Conservation (phyloP, 2,113 vertebrate species). For the Trematomus loennbergii region DNA sequence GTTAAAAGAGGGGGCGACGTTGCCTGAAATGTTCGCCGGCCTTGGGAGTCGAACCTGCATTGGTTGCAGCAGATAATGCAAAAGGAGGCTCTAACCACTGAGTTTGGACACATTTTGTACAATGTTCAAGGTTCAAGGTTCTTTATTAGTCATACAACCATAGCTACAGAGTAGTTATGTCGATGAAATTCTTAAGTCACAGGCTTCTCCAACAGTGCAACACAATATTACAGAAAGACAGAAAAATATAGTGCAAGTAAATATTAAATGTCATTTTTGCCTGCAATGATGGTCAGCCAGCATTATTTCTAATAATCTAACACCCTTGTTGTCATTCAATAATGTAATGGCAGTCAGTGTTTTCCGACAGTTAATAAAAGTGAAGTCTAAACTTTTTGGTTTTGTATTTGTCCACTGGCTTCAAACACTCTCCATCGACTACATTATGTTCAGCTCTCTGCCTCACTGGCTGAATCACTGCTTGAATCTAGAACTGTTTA, state of each 20-base stretch:
- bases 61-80: too few relatives aligned
- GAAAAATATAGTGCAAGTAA: too few relatives aligned
- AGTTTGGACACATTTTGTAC: neutral
- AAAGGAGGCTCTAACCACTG: too few relatives aligned
- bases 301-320: neutral
- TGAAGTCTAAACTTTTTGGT: neutral
- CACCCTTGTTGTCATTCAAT: neutral
- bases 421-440: neutral
- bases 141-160: too few relatives aligned
- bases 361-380: neutral
- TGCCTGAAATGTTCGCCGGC: too few relatives aligned
- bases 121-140: too few relatives aligned
- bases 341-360: neutral
- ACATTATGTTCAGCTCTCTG: neutral
- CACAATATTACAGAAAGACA: too few relatives aligned
- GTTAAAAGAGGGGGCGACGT: too few relatives aligned
- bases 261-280: neutral
- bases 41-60: too few relatives aligned
- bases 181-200: too few relatives aligned
- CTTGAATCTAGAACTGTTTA: conserved; percentile 41
- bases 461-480: conserved; percentile 9
- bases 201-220: too few relatives aligned
- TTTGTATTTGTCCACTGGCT: neutral
- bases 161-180: too few relatives aligned
- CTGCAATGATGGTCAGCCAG: neutral